phyloP scores from a whole-genome alignment of 92 coral and sea anemone species.

The Zoanthus sansibaricus region DNA sequence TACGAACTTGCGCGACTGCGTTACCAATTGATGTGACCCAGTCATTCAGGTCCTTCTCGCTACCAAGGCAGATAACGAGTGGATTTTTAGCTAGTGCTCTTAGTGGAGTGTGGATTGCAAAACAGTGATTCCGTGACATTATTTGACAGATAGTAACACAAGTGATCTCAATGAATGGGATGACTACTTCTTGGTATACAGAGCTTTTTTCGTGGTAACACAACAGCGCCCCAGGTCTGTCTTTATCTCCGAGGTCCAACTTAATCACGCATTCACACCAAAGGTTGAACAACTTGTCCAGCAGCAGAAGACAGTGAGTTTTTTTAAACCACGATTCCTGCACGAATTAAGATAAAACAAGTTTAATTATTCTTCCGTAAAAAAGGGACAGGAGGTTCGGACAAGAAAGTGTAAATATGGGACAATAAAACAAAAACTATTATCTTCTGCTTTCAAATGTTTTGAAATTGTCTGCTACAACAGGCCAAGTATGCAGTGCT shows the following conservation, averaged over 20 bases:
- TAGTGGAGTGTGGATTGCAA: slow-evolving; percentile 82
- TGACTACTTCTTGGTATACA: slow-evolving; percentile 76
- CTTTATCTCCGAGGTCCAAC: slow-evolving; percentile 77
- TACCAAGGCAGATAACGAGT: slow-evolving; percentile 67
- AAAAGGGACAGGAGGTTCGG: neutral
- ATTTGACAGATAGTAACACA: slow-evolving; percentile 78
- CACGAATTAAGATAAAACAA: neutral
- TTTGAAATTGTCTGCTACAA: too few species aligned
- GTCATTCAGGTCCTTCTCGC: slow-evolving; percentile 92
- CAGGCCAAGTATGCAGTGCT: too few species aligned
- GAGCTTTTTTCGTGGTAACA: slow-evolving; percentile 78
- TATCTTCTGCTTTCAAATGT: too few species aligned
- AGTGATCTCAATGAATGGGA: slow-evolving; percentile 75
- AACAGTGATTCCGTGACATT: slow-evolving; percentile 84
- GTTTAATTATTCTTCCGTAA: neutral
- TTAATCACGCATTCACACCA: slow-evolving; percentile 90
- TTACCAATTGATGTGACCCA: slow-evolving; percentile 83
- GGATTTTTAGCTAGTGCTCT: slow-evolving; percentile 82
- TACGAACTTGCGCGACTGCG: slow-evolving; percentile 70
- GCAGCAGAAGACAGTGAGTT: slow-evolving; percentile 73
- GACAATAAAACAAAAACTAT: neutral
- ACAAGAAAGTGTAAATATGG: neutral
- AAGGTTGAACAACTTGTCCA: slow-evolving; percentile 69
- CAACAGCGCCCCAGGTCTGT: slow-evolving; percentile 68
- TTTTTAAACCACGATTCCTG: slow-evolving; percentile 95